Percentiles rank a stretch among this genome's conserved stretches.
Evolutionary conservation across 2,113 vertebrate genomes (phyloP).

Genomic region (Pycnonotus jocosus): DNA sequence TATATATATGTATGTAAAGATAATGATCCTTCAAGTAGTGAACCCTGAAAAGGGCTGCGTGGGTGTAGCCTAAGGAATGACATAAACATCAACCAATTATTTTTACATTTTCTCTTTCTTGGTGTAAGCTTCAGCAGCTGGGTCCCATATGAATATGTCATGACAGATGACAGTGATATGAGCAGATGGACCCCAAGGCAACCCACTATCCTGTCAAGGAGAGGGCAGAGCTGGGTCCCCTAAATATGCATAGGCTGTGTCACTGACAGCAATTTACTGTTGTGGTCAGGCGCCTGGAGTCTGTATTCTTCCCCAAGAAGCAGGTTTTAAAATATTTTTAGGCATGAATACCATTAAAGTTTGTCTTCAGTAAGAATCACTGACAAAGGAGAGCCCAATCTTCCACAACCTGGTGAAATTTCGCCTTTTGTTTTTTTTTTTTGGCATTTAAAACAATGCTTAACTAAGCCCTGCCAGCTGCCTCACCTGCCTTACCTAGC

Average conservation of each 20-base stretch:
- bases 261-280: slow-evolving; percentile 47
- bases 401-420: not conserved
- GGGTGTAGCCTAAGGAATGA: slow-evolving; percentile 40
- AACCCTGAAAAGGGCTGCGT: not conserved
- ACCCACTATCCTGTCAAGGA: not conserved
- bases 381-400: not conserved
- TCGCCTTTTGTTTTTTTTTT: not conserved
- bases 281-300: slow-evolving; percentile 7
- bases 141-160: slow-evolving; percentile 44
- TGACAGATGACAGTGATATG: slow-evolving; percentile 51
- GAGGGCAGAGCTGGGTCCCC: slow-evolving; percentile 17
- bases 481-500: not conserved
- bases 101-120: slow-evolving; percentile 14
- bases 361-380: not conserved
- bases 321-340: slow-evolving; percentile 34
- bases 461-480: not conserved
- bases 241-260: slow-evolving; percentile 38
- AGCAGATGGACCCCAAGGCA: slow-evolving; percentile 53
- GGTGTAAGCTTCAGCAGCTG: slow-evolving; percentile 46
- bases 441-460: not conserved
- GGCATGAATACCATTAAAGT: not conserved
- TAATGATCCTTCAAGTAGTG: slow-evolving; percentile 33
- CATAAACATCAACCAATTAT: slow-evolving; percentile 49
- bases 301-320: not conserved
- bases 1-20: not conserved